phyloP scores from a whole-genome alignment of 2,113 vertebrate genomes.

The Ammospiza caudacuta region DNA sequence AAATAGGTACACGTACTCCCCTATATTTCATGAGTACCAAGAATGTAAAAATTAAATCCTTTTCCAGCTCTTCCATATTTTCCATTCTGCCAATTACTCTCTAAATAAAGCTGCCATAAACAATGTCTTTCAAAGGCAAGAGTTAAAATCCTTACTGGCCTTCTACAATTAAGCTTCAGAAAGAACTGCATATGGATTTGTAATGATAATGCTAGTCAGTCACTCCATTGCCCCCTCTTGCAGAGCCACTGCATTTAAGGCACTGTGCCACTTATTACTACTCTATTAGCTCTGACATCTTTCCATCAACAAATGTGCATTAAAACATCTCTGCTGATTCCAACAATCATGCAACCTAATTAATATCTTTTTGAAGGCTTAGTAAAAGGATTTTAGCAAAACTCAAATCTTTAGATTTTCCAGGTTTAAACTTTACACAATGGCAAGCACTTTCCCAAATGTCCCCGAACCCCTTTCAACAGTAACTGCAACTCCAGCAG shows the following conservation, averaged over 20 bases:
- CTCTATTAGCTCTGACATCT: background rate
- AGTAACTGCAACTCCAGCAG: background rate
- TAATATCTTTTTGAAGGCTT: background rate
- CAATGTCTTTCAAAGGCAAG: background rate
- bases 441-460: background rate
- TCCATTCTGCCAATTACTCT: background rate
- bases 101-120: background rate
- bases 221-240: background rate
- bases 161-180: background rate
- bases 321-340: background rate
- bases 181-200: background rate
- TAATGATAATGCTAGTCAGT: background rate
- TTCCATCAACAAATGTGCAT: background rate
- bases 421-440: background rate
- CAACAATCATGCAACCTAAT: background rate
- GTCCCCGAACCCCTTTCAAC: background rate
- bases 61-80: background rate
- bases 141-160: background rate
- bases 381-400: background rate
- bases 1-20: background rate
- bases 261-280: background rate
- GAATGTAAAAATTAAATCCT: background rate
- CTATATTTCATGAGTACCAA: background rate
- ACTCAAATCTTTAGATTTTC: background rate
- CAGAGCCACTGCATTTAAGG: background rate